Percentiles rank a stretch among this genome's conserved stretches.
phyloP scores from a whole-genome alignment of 2,797 vertebrate species.

The Limosa lapponica region DNA sequence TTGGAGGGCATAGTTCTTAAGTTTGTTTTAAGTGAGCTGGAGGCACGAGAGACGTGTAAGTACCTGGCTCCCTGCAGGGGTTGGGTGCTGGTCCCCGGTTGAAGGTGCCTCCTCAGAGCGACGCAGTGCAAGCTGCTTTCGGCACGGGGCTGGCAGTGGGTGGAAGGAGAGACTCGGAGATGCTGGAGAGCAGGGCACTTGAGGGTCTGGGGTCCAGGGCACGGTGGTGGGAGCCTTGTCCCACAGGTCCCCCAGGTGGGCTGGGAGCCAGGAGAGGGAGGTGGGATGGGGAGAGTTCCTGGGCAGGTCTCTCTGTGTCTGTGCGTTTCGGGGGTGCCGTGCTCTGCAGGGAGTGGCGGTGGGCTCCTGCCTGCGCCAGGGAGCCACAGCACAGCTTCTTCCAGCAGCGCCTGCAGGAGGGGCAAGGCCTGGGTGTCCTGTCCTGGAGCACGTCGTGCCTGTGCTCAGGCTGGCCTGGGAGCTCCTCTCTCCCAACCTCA shows the following conservation, averaged over 20 bases:
- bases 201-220: neutral
- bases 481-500: fast-evolving
- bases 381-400: neutral
- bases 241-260: fast-evolving
- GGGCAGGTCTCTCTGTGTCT: neutral
- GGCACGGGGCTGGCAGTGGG: neutral
- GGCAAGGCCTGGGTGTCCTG: fast-evolving
- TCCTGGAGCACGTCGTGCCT: fast-evolving
- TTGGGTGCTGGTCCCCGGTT: neutral
- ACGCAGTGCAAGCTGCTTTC: fast-evolving
- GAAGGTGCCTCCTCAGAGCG: neutral
- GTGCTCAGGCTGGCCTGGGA: neutral
- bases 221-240: neutral
- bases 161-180: neutral
- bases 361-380: neutral
- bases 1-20: neutral
- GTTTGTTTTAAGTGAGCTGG: neutral
- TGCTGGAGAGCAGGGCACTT: fast-evolving
- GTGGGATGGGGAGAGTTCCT: neutral
- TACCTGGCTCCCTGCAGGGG: neutral
- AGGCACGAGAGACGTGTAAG: neutral
- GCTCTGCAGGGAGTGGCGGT: fast-evolving
- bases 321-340: fast-evolving
- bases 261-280: neutral
- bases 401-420: fast-evolving